These are phyloP conservation scores for Brienomyrus longianalis DNA, from an alignment of 2,113 vertebrate genomes.

Conservation along the genomic window DNA sequence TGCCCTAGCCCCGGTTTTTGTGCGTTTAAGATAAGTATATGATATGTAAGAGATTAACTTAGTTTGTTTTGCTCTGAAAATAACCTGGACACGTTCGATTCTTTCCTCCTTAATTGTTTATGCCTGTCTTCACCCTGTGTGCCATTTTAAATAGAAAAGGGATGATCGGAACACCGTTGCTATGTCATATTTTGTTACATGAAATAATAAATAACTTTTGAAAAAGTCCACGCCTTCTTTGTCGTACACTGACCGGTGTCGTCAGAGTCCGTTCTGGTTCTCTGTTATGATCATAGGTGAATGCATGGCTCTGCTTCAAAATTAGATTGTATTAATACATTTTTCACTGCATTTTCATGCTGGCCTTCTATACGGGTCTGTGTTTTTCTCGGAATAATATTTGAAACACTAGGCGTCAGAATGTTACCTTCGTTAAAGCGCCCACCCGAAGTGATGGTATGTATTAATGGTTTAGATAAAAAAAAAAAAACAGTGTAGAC, in stretches of 20 bases:
- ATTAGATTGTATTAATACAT: too few species aligned
- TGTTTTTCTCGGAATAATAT: background rate
- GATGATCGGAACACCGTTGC: constrained; percentile 51
- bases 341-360: background rate
- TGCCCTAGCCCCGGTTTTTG: constrained; percentile 31
- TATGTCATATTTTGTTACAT: constrained; percentile 69
- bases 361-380: background rate
- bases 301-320: background rate
- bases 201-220: constrained; percentile 58
- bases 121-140: constrained; percentile 67
- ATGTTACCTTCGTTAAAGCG: background rate
- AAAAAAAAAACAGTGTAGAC: background rate
- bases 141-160: constrained; percentile 57
- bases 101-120: constrained; percentile 29
- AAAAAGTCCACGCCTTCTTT: constrained; percentile 20
- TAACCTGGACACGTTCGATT: constrained; percentile 36
- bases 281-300: background rate
- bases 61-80: constrained; percentile 37
- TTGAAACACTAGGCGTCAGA: background rate
- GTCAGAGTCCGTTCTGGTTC: background rate
- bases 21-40: constrained; percentile 15
- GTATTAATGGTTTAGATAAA: background rate
- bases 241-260: background rate
- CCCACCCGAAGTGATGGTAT: background rate
- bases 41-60: constrained; percentile 22